A percentile compares a stretch with the other conserved stretches of the same genome.
Evolutionary conservation across 2,113 vertebrate genomes (phyloP).

Genomic region (Colius striatus): DNA sequence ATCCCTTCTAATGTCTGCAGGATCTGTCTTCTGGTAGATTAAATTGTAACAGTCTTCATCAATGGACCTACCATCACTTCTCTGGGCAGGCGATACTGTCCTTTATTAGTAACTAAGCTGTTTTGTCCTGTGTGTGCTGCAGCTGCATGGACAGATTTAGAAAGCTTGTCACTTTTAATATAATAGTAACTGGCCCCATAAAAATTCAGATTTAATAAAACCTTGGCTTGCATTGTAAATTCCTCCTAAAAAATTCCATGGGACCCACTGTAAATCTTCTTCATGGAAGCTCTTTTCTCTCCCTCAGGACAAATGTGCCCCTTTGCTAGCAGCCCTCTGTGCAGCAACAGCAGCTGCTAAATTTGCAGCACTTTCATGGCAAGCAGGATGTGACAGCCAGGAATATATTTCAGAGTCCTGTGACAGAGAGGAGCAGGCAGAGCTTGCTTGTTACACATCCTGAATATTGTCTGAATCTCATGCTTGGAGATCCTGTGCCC

Average conservation of each 20-base stretch:
- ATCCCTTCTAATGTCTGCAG: neutral
- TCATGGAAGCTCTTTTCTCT: neutral
- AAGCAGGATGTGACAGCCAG: neutral
- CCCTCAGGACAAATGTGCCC: neutral
- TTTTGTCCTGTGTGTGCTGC: neutral
- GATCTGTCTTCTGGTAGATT: neutral
- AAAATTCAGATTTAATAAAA: neutral
- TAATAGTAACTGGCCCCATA: neutral
- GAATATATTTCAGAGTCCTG: neutral
- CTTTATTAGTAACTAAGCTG: neutral
- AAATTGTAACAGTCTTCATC: neutral
- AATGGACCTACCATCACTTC: neutral
- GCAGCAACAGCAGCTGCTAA: neutral
- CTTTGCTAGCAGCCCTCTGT: neutral
- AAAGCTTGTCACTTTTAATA: slow-evolving; percentile 1
- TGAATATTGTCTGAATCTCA: neutral
- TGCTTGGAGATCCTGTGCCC: neutral
- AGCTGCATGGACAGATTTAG: neutral
- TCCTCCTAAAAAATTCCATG: neutral
- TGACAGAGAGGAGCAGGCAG: neutral
- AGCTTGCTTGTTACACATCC: neutral
- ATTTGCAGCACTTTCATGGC: neutral
- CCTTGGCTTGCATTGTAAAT: neutral
- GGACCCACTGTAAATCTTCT: neutral
- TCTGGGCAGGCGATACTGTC: neutral